phyloP scores from a whole-genome alignment of 1,140 invertebrate genomes.

The Brachystomella parvula region DNA sequence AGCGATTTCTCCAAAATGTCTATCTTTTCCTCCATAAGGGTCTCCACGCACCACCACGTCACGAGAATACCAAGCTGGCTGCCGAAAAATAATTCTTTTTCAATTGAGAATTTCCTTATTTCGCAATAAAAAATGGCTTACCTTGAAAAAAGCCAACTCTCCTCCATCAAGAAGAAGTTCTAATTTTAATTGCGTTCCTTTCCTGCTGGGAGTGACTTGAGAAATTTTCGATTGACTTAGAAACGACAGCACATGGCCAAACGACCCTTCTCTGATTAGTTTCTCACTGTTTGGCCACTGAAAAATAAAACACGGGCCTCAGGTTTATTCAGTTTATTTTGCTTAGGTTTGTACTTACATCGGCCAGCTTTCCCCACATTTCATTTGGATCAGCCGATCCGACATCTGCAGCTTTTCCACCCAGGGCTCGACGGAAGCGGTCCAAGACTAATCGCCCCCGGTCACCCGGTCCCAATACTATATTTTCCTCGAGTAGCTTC shows the following conservation, averaged over 20 bases:
- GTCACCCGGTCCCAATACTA: too few species aligned
- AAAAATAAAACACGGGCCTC: background rate
- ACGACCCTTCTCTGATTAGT: background rate
- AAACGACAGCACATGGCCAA: slow-evolving; percentile 39
- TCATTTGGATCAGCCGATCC: background rate
- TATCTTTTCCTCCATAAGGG: slow-evolving; percentile 79
- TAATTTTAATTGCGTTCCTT: slow-evolving; percentile 86
- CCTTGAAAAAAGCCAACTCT: slow-evolving; percentile 69
- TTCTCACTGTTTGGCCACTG: background rate
- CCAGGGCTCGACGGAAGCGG: background rate
- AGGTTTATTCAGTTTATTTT: too few species aligned
- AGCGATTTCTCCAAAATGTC: slow-evolving; percentile 89
- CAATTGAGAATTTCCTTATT: too few species aligned
- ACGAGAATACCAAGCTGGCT: slow-evolving; percentile 78
- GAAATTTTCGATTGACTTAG: slow-evolving; percentile 61
- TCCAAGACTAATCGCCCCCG: background rate
- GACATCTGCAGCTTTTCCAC: background rate
- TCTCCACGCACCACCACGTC: slow-evolving; percentile 62
- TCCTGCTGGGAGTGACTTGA: slow-evolving; percentile 59
- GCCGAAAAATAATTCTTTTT: background rate
- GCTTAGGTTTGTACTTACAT: background rate
- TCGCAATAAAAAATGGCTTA: too few species aligned
- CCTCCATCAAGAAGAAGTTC: slow-evolving; percentile 65
- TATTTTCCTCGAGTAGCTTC: background rate
- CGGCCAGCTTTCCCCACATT: background rate